These are phyloP conservation scores for Sericinus montela DNA, from an alignment of 2,888 invertebrate species.

Conservation along the genomic window DNA sequence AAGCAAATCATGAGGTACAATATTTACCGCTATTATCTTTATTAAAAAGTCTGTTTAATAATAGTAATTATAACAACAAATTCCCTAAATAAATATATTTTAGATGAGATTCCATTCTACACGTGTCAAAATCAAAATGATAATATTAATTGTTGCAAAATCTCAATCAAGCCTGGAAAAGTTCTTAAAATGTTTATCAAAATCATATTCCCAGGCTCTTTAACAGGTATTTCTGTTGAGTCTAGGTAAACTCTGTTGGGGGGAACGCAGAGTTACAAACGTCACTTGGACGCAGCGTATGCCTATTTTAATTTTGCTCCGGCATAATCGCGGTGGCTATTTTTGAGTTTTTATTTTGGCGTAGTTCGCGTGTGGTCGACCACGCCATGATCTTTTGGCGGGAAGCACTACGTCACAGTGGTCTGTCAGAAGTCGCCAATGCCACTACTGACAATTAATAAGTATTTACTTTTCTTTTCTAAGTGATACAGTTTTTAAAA, in stretches of 20 bases:
- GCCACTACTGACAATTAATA: conserved; percentile 38
- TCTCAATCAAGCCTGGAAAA: no score
- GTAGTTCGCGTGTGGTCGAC: conserved; percentile 76
- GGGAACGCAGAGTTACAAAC: conserved; percentile 46
- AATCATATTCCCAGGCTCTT: no score
- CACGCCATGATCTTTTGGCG: conserved; percentile 62
- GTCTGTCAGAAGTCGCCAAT: conserved; percentile 46
- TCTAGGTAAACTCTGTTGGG: conserved; percentile 54
- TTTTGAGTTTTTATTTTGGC: conserved; percentile 76
- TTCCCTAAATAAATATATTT: no score
- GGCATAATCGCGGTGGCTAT: conserved; percentile 56
- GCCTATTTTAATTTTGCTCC: conserved; percentile 70
- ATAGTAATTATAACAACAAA: no score
- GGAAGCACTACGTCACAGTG: conserved; percentile 60
- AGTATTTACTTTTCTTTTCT: no score
- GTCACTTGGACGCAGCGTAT: conserved; percentile 39
- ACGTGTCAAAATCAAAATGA: no score
- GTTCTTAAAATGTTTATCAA: no score
- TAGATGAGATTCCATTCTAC: no score
- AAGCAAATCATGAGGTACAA: no score
- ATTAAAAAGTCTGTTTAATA: no score
- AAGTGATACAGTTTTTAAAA: not conserved
- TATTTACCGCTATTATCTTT: no score
- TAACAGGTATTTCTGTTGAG: not conserved
- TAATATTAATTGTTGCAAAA: no score